Evolutionary conservation across 1,140 invertebrate species (phyloP), one percentile per base, ranked within the genome.

Genomic region (Piezodorus guildinii): DNA sequence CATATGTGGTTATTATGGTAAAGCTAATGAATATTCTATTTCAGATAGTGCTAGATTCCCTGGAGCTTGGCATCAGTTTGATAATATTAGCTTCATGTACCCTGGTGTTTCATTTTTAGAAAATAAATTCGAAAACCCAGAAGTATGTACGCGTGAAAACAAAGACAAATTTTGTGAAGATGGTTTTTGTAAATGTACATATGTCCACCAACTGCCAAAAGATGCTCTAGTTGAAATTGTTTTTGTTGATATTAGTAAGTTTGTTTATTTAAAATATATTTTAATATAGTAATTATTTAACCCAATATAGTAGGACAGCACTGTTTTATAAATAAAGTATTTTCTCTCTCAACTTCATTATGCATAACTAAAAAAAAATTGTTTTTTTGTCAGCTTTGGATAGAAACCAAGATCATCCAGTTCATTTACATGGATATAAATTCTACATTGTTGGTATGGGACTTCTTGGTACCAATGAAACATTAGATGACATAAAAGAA

Each of bases 191-290:
- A 30, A 16, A 3, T 69, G 68, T 30, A 30, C 66, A 10, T 64
- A 68, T 25, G 39, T 60, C 1, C 43, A 69, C n/a, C 43, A 65
- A 27, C 34, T 69, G 10, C 60, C 64, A 17, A 30, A 49, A 15
- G 30, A 65, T 56, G 19, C 63, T n/a, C 39, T 68, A 3, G 66
- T 69, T 21, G 69, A 69, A 60, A 62, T 69, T 12, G 65, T 69
- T 17, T 25, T 69, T 10, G 62, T 68, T 46, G 69, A 69, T 52
- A 64, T 64, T 6, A 67, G 69, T 69, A 61, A 65, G 68, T 68
- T 15, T 6, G 2, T 17, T n/a, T 43, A 44, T 16, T 39, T n/a
- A n/a, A n/a, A n/a, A n/a, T n/a, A n/a, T n/a, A n/a, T n/a, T n/a
- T n/a, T n/a, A n/a, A n/a, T n/a, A n/a, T n/a, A n/a, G n/a, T n/a